These are phyloP conservation scores for Leptarthrus brevirostris DNA, from an alignment of 2,888 invertebrate genomes.

Conservation along the genomic window DNA sequence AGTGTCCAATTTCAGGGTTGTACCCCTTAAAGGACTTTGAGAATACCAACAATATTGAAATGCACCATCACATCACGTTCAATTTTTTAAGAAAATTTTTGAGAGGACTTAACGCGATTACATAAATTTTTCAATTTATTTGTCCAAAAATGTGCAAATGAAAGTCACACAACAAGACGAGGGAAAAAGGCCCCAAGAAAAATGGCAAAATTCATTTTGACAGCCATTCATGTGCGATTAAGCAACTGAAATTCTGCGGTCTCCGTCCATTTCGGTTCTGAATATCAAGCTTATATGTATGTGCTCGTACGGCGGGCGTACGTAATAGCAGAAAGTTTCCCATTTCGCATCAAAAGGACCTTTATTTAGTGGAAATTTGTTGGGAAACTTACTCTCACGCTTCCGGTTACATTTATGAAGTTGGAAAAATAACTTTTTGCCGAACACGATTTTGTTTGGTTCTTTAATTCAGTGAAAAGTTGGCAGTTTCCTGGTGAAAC, in stretches of 20 bases:
- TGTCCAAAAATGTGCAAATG: background rate
- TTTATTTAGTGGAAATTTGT: slow-evolving; percentile 40
- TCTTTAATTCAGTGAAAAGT: slow-evolving; percentile 39
- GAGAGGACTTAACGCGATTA: background rate
- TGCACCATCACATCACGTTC: no score
- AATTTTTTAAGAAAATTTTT: background rate
- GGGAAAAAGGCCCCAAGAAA: slow-evolving; percentile 12
- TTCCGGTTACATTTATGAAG: slow-evolving; percentile 44
- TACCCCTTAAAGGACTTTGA: no score
- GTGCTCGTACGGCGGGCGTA: background rate
- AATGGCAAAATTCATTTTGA: slow-evolving; percentile 16
- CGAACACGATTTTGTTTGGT: slow-evolving; percentile 31
- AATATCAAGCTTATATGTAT: background rate
- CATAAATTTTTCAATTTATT: slow-evolving; percentile 1
- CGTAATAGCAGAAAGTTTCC: slow-evolving; percentile 14
- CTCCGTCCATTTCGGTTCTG: slow-evolving; percentile 12
- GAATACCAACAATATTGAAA: no score
- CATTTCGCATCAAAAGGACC: slow-evolving; percentile 34
- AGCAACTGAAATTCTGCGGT: slow-evolving; percentile 15
- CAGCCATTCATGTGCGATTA: slow-evolving; percentile 36
- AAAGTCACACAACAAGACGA: background rate
- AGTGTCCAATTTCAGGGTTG: no score
- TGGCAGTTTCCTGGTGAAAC: slow-evolving; percentile 15
- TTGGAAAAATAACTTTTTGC: slow-evolving; percentile 36
- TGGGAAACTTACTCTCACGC: slow-evolving; percentile 39